These are phyloP conservation scores for Seriola quinqueradiata DNA, from an alignment of 2,113 vertebrate genomes.

Conservation along the genomic window DNA sequence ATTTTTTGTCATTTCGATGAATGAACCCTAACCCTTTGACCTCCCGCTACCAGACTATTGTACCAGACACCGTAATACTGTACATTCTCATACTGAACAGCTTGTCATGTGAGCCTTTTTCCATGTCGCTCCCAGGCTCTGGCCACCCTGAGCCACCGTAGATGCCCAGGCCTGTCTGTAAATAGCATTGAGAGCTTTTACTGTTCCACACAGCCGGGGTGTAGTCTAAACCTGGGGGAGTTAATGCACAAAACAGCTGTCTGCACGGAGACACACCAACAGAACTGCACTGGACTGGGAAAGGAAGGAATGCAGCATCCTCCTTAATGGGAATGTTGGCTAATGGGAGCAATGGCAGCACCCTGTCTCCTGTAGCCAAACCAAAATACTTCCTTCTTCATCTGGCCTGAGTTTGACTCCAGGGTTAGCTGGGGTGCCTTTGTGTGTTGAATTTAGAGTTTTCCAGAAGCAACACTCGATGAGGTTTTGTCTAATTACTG, in stretches of 20 bases:
- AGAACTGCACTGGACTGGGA: slow-evolving; percentile 10
- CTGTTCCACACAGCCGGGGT: slow-evolving; percentile 27
- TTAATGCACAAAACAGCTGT: slow-evolving; percentile 74
- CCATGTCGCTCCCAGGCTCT: slow-evolving; percentile 35
- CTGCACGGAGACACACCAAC: slow-evolving; percentile 46
- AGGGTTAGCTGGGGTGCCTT: slow-evolving; percentile 52
- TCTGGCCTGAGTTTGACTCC: slow-evolving; percentile 56
- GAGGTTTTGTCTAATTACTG: slow-evolving; percentile 56
- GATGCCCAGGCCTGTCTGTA: slow-evolving; percentile 51
- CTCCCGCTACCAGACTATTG: not conserved
- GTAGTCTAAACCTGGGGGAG: slow-evolving; percentile 63
- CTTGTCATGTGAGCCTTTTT: slow-evolving; percentile 47
- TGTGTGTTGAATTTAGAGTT: slow-evolving; percentile 61
- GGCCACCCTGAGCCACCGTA: slow-evolving; percentile 22
- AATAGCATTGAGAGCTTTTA: slow-evolving; percentile 67
- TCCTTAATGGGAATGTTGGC: slow-evolving; percentile 47
- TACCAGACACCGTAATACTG: slow-evolving; percentile 8
- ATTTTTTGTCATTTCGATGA: not conserved
- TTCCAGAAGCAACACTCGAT: slow-evolving; percentile 40
- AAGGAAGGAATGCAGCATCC: slow-evolving; percentile 54
- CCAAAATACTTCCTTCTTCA: slow-evolving; percentile 48
- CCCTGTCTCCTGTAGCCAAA: slow-evolving; percentile 29
- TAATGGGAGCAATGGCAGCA: slow-evolving; percentile 30
- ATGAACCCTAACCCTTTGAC: not conserved
- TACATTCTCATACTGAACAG: slow-evolving; percentile 46